Percentiles rank a stretch among this genome's conserved stretches.
These are phyloP conservation scores for Steinernema feltiae DNA, from an alignment of 1,140 invertebrate species.

Conservation along the genomic window DNA sequence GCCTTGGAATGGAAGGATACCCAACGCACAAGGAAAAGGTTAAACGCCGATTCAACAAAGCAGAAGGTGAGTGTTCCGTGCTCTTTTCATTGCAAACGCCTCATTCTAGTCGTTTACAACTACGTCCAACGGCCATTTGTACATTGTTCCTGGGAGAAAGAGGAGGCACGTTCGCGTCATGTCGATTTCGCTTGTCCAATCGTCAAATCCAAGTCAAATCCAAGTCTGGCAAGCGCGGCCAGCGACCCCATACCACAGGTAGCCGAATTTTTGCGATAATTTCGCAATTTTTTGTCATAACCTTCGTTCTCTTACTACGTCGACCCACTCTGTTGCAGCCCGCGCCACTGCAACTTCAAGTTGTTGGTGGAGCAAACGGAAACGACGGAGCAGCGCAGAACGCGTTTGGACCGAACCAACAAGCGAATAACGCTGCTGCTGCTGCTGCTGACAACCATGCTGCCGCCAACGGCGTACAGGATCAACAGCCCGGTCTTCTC, in stretches of 20 bases:
- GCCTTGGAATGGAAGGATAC: slow-evolving; percentile 95
- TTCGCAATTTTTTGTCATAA: not conserved
- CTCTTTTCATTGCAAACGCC: too few species aligned
- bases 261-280: not conserved
- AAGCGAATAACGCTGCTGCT: not conserved
- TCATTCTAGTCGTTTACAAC: slow-evolving; percentile 87
- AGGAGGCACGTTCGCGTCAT: slow-evolving; percentile 95
- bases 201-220: slow-evolving; percentile 57
- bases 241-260: slow-evolving; percentile 38
- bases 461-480: not conserved
- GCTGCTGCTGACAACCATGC: not conserved
- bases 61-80: slow-evolving; percentile 65
- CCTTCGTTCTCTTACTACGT: not conserved
- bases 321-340: not conserved
- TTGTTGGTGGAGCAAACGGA: not conserved
- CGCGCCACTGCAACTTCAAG: not conserved
- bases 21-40: slow-evolving; percentile 97
- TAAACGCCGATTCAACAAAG: slow-evolving; percentile 73
- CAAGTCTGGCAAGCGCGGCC: slow-evolving; percentile 45
- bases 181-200: slow-evolving; percentile 75
- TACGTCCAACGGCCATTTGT: slow-evolving; percentile 99
- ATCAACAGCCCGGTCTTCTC: not conserved
- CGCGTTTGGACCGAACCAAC: not conserved
- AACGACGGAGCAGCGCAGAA: not conserved
- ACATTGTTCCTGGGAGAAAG: slow-evolving; percentile 99